Evolutionary conservation across 2,113 vertebrate genomes (phyloP), one percentile per base, ranked within the genome.

Genomic region (Craseonycteris thonglongyai): DNA sequence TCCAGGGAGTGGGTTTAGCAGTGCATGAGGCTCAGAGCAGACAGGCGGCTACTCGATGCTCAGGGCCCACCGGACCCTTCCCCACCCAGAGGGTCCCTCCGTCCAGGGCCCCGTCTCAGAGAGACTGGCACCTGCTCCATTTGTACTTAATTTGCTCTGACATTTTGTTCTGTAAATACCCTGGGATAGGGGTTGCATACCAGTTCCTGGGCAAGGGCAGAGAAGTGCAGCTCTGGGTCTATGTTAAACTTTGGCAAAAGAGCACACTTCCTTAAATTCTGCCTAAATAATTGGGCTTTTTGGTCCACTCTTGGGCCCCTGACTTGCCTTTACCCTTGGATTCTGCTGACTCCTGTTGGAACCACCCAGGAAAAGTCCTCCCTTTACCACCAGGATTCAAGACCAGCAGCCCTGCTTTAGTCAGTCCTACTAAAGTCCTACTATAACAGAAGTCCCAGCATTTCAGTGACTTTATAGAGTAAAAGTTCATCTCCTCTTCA

Each of bases 361-460:
- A 61, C 74, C 5, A 0, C 49, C 47, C 63, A 78, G 40, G 40
- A 42, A 40, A 3, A 24, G 11, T 71, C 42, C 40, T 38, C 9
- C 47, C 9, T 4, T 8, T 33, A 22, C 47, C 18, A 7, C 45
- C 0, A 2, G 71, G 69, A 63, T 38, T 58, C 26, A 12, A 24
- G 22, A 38, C 28, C 61, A 38, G 78, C 35, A 2, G 45, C 30
- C 13, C 33, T 14, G 49, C 51, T 49, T 0, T 14, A 30, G 6
- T 16, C 16, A 58, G 54, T 22, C 24, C 45, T 26, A 38, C 56
- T 18, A 22, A 0, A 4, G 33, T 38, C 51, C 75, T 38, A 15
- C 45, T 24, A 13, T 19, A 6, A 7, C 15, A 65, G n/a, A 5
- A 40, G 45, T 13, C 3, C 8, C 14, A 3, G 0, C 42, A 1